Percentiles rank a stretch among this genome's conserved stretches.
Conservation (phyloP, 2,888 invertebrate species). For the Acleris literana region DNA sequence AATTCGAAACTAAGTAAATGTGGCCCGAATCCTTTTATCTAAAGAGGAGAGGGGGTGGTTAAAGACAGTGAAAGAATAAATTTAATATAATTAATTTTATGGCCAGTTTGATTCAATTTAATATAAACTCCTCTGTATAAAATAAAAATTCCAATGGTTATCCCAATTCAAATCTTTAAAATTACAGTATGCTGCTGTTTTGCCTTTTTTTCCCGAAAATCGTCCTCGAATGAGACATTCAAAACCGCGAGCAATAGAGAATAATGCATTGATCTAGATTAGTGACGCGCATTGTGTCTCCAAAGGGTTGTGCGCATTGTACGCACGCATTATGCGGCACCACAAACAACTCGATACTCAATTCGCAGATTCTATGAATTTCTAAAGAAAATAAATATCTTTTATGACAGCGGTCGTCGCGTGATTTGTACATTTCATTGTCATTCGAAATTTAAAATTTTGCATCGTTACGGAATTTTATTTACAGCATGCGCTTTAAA, state of each 20-base stretch:
- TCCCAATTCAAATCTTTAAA: background rate
- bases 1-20: too few relatives aligned
- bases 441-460: slow-evolving; percentile 11
- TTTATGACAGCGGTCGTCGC: slow-evolving; percentile 51
- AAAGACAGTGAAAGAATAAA: too few relatives aligned
- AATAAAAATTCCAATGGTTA: background rate
- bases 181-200: slow-evolving; percentile 40
- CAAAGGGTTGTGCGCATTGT: slow-evolving; percentile 70
- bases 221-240: slow-evolving; percentile 64
- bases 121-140: too few relatives aligned
- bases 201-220: slow-evolving; percentile 44
- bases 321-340: slow-evolving; percentile 52
- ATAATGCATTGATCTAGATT: slow-evolving; percentile 68
- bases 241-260: slow-evolving; percentile 45
- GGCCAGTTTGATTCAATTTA: too few relatives aligned
- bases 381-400: slow-evolving; percentile 62
- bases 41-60: too few relatives aligned
- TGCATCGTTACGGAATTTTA: background rate
- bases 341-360: slow-evolving; percentile 53
- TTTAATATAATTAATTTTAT: too few relatives aligned
- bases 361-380: slow-evolving; percentile 60
- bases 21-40: too few relatives aligned
- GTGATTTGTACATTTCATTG: slow-evolving; percentile 38
- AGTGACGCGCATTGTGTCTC: slow-evolving; percentile 66
- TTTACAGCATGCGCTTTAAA: too few relatives aligned